A percentile compares a stretch with the other conserved stretches of the same genome.
These are phyloP conservation scores for Saguinus imperator DNA, from an alignment of 2,113 vertebrate species.

Conservation along the genomic window DNA sequence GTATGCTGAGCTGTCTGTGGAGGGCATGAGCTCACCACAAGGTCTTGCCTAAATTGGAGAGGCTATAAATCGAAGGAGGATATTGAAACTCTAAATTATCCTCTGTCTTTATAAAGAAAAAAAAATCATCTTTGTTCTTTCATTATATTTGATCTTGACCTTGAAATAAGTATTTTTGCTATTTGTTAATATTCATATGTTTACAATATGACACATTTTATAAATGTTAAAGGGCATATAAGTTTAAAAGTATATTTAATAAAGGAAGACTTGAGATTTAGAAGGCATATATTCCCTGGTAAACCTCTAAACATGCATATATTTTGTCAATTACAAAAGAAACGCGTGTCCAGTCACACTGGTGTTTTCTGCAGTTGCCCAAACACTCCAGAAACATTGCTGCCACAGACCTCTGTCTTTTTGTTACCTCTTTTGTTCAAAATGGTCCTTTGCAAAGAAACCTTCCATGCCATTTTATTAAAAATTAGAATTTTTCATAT, in stretches of 20 bases:
- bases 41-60: neutral
- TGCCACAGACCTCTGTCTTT: neutral
- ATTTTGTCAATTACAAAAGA: neutral
- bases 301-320: neutral
- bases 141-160: neutral
- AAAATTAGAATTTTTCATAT: neutral
- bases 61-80: neutral
- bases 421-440: neutral
- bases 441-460: neutral
- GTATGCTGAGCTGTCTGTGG: neutral
- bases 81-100: neutral
- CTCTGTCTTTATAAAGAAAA: neutral
- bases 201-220: neutral
- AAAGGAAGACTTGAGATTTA: neutral
- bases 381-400: neutral
- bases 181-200: neutral
- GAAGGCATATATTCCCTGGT: neutral
- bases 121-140: neutral
- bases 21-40: neutral
- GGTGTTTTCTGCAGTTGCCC: neutral
- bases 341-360: neutral
- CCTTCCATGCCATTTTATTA: neutral
- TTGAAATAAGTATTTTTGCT: neutral
- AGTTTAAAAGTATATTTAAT: neutral
- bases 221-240: neutral